A percentile compares a stretch with the other conserved stretches of the same genome.
These are phyloP conservation scores for Holacanthella duospinosa DNA, from an alignment of 2,888 invertebrate species.

Conservation along the genomic window DNA sequence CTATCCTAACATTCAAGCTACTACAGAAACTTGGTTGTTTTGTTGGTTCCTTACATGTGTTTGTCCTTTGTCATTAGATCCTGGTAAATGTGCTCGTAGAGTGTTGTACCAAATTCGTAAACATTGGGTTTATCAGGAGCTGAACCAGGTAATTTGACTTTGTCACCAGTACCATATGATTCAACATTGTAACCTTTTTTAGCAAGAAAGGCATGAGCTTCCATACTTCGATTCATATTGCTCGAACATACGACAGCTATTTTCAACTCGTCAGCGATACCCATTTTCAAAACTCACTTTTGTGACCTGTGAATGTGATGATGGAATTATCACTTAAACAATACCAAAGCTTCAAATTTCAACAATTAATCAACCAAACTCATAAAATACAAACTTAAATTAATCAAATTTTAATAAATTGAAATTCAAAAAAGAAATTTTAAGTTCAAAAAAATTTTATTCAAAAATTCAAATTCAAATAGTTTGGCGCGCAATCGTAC, in stretches of 20 bases:
- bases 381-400: too few relatives aligned
- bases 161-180: slow-evolving; percentile 87
- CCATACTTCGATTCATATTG: slow-evolving; percentile 99
- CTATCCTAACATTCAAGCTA: not conserved
- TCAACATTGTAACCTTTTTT: slow-evolving; percentile 94
- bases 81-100: slow-evolving; percentile 88
- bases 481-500: too few relatives aligned
- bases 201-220: slow-evolving; percentile 90
- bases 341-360: too few relatives aligned
- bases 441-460: too few relatives aligned
- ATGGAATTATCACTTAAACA: too few relatives aligned
- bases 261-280: slow-evolving; percentile 41
- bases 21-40: not conserved
- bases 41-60: slow-evolving; percentile 53
- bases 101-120: slow-evolving; percentile 85
- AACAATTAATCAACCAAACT: too few relatives aligned
- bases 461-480: too few relatives aligned
- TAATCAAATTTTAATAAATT: too few relatives aligned
- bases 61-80: slow-evolving; percentile 84
- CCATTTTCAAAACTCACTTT: slow-evolving; percentile 20
- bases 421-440: too few relatives aligned
- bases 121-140: slow-evolving; percentile 61
- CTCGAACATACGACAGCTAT: slow-evolving; percentile 97
- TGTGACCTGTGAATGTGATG: too few relatives aligned
- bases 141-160: slow-evolving; percentile 87